Evolutionary conservation across 2,888 invertebrate genomes (phyloP).

Genomic region (Nemotelus nigrinus): DNA sequence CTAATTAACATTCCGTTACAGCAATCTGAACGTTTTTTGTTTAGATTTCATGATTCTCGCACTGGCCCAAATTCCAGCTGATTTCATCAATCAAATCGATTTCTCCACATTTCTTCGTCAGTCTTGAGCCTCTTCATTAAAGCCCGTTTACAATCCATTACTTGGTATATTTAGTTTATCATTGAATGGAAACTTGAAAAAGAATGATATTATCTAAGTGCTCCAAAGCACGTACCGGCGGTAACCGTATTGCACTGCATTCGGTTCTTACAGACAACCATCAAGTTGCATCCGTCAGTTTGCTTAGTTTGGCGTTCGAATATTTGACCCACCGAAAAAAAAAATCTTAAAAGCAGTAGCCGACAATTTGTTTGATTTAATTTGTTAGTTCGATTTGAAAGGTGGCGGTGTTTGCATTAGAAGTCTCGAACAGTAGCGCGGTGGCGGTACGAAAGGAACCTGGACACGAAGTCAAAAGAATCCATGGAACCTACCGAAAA

Average conservation of each 20-base stretch:
- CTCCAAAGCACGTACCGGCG: not conserved
- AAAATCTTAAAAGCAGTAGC: constrained; percentile 53
- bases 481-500: not conserved
- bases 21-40: too few species aligned
- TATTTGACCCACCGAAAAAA: not conserved
- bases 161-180: constrained; percentile 34
- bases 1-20: too few species aligned
- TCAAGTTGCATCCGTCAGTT: too few species aligned
- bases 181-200: constrained; percentile 27
- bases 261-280: not conserved
- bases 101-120: not conserved
- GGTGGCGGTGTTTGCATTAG: constrained; percentile 29
- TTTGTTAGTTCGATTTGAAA: constrained; percentile 52
- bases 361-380: constrained; percentile 54
- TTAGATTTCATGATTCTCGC: too few species aligned
- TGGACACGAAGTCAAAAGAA: constrained; percentile 25
- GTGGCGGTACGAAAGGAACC: constrained; percentile 29
- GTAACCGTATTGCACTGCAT: not conserved
- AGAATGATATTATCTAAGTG: constrained; percentile 10
- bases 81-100: constrained; percentile 1
- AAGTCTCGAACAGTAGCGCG: constrained; percentile 28
- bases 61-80: not conserved
- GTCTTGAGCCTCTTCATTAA: not conserved
- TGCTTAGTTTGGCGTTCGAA: not conserved
- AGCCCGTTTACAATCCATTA: constrained; percentile 43